A percentile compares a stretch with the other conserved stretches of the same genome.
Evolutionary conservation across 2,113 vertebrate genomes (phyloP).

Genomic region (Paedocypris sp.): DNA sequence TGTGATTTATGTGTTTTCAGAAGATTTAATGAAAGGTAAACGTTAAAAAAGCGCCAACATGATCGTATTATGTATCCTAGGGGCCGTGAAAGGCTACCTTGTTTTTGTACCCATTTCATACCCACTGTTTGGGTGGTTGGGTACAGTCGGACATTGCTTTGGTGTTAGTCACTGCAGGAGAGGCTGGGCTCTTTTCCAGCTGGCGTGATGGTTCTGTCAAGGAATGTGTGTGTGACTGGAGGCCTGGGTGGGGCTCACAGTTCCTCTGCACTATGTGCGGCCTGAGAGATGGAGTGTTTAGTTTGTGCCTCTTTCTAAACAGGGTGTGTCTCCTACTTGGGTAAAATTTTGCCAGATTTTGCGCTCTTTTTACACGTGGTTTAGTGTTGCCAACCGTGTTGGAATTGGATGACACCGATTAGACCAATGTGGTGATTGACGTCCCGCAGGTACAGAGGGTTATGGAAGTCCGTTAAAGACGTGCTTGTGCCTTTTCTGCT

Average conservation of each 20-base stretch:
- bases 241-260: conserved; percentile 58
- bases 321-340: conserved; percentile 26
- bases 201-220: conserved; percentile 62
- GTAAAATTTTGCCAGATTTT: conserved; percentile 11
- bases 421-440: no score
- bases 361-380: conserved; percentile 23
- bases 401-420: neutral
- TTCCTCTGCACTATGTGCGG: conserved; percentile 29
- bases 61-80: no score
- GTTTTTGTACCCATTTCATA: conserved; percentile 17
- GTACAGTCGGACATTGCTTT: conserved; percentile 56
- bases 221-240: conserved; percentile 66
- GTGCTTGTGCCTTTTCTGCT: no score
- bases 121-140: conserved; percentile 31
- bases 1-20: no score
- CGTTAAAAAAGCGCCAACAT: no score
- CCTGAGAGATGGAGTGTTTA: conserved; percentile 24
- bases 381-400: neutral
- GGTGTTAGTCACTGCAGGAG: conserved; percentile 63
- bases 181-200: conserved; percentile 62
- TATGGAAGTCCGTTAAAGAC: no score
- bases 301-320: conserved; percentile 8
- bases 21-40: no score
- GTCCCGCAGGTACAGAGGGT: no score
- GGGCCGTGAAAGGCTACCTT: conserved; percentile 10